Conservation (phyloP, 1,140 invertebrate species). For the Drosophila dunni region DNA sequence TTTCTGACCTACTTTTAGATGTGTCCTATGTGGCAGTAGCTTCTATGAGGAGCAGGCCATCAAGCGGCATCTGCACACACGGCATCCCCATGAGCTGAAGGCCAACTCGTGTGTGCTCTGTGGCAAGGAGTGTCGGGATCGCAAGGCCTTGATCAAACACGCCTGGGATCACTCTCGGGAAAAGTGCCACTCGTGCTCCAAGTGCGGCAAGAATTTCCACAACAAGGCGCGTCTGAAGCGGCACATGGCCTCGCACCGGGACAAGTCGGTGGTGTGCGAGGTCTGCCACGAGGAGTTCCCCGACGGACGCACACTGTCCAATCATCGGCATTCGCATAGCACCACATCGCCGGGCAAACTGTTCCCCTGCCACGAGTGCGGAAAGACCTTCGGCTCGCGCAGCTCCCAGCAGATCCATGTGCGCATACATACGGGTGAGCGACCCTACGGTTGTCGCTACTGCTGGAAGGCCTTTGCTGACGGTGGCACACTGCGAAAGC, state of each 20-base stretch:
- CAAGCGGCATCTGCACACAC: constrained; percentile 72
- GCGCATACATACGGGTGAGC: constrained; percentile 91
- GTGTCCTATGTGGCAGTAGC: constrained; percentile 79
- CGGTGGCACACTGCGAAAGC: constrained; percentile 97
- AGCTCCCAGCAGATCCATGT: constrained; percentile 97
- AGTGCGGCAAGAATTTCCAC: constrained; percentile 89
- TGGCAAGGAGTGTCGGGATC: constrained; percentile 89
- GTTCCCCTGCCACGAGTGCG: constrained; percentile 93
- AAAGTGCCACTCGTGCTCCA: constrained; percentile 87
- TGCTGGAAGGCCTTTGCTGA: constrained; percentile 99
- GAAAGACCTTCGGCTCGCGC: constrained; percentile 93
- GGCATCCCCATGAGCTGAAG: constrained; percentile 77
- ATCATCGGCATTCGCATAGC: constrained; percentile 89
- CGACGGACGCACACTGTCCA: constrained; percentile 89
- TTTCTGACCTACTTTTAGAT: constrained; percentile 50
- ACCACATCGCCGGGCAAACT: constrained; percentile 87
- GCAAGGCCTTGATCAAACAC: constrained; percentile 89
- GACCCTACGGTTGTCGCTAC: constrained; percentile 96
- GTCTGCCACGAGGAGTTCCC: constrained; percentile 90
- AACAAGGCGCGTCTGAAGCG: constrained; percentile 88
- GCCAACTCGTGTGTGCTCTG: constrained; percentile 87
- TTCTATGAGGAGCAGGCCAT: constrained; percentile 81
- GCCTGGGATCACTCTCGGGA: constrained; percentile 87
- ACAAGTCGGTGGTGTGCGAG: constrained; percentile 89
- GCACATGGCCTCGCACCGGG: constrained; percentile 89